Evolutionary conservation across 2,888 invertebrate species (phyloP), one percentile per base, ranked within the genome.

Genomic region (Leptinotarsa haldemani): DNA sequence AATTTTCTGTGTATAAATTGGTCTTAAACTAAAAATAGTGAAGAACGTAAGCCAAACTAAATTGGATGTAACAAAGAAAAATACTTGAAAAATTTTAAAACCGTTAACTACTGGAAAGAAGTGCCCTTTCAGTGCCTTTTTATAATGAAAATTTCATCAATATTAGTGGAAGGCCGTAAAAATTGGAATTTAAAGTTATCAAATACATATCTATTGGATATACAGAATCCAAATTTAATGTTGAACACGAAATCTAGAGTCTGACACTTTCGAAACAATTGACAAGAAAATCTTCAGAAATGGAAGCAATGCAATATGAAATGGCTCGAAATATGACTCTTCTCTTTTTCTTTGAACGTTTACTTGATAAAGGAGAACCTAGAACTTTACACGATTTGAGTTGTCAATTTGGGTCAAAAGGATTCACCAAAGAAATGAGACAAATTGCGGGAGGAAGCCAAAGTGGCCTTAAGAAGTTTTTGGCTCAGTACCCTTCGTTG

Each of bases 321-420:
- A 92, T 94, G 89, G 94, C 96, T 84, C 91, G 96, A 87, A 97
- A 98, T 88, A 94, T 96, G 93, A 98, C 98, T 83, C 90, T 99
- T 86, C 92, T 99, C 86, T 99, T 99, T 91, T 99, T 99, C 89
- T 94, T 99, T 88, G 99, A 99, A 90, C 94, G 98, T 85, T 91
- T 99, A 82, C 93, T 99, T 92, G 98, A 98, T 89, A 98, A 97
- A 90, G 95, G 96, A 83, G 96, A 96, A 87, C 96, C 97, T 79
- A 92, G 98, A 87, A 97, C 97, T 80, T 91, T 99, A 84, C 98
- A 98, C 89, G 99, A 99, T 90, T 91, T 99, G 83, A 97, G 97
- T 87, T 99, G 99, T 88, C 98, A 99, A 89, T 99, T 99, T 89
- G 99, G 99, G 84, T 98, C 98, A 82, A 97, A 98, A 88, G 98